Conservation (phyloP, 2,888 invertebrate species). For the Sycophila texana region DNA sequence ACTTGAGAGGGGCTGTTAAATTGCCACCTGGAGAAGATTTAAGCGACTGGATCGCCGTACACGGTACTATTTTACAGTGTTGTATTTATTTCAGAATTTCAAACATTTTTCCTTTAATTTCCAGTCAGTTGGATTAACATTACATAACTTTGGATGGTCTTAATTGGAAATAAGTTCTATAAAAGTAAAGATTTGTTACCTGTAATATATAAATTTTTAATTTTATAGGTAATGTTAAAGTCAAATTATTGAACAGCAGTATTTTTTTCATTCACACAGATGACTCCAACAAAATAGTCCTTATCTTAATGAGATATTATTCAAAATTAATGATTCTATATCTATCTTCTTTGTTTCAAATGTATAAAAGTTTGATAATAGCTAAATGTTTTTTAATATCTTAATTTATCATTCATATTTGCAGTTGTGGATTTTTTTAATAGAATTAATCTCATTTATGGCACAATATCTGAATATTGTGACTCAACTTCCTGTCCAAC, state of each 20-base stretch:
- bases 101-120: constrained; percentile 16
- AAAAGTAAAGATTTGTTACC: no score
- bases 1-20: constrained; percentile 87
- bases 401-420: constrained; percentile 65
- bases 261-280: no score
- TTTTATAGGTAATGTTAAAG: no score
- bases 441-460: constrained; percentile 93
- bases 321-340: no score
- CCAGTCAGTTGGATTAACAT: constrained; percentile 10
- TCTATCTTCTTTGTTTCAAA: no score
- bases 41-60: constrained; percentile 95
- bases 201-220: no score
- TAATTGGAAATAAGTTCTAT: no score
- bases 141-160: constrained; percentile 10
- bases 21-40: constrained; percentile 89
- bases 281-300: no score
- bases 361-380: no score
- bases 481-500: constrained; percentile 89
- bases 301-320: no score
- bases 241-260: no score
- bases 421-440: constrained; percentile 96
- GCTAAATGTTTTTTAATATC: no score
- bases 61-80: constrained; percentile 79
- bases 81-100: constrained; percentile 43
- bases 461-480: constrained; percentile 91